These are phyloP conservation scores for Calonectris borealis DNA, from an alignment of 2,113 vertebrate genomes.

Conservation along the genomic window DNA sequence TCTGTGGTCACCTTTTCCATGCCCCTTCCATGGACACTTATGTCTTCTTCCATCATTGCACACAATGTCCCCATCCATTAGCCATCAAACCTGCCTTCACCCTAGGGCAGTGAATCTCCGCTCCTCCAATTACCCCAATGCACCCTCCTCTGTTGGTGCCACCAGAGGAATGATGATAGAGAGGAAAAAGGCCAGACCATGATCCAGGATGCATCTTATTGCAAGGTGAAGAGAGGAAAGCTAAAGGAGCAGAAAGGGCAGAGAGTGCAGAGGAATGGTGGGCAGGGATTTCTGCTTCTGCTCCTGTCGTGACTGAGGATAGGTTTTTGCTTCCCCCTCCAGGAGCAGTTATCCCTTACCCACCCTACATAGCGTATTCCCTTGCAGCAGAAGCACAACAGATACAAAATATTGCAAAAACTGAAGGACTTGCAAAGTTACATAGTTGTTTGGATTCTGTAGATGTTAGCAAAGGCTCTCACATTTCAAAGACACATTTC, in stretches of 20 bases:
- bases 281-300: not conserved
- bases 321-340: not conserved
- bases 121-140: not conserved
- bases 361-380: not conserved
- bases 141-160: not conserved
- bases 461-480: not conserved
- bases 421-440: not conserved
- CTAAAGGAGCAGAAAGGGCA: not conserved
- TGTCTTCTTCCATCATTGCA: not conserved
- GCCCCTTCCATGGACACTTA: not conserved
- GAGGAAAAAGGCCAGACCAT: not conserved
- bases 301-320: not conserved
- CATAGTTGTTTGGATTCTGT: not conserved
- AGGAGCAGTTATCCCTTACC: not conserved
- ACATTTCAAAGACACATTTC: not conserved
- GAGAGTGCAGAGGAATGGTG: not conserved
- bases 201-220: not conserved
- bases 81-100: not conserved
- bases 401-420: not conserved
- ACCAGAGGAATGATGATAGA: not conserved
- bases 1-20: not conserved
- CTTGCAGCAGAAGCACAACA: not conserved
- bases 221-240: not conserved
- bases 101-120: not conserved
- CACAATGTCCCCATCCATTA: accelerated